Evolutionary conservation across 2,113 vertebrate genomes (phyloP).

Genomic region (Urocynchramus pylzowi): DNA sequence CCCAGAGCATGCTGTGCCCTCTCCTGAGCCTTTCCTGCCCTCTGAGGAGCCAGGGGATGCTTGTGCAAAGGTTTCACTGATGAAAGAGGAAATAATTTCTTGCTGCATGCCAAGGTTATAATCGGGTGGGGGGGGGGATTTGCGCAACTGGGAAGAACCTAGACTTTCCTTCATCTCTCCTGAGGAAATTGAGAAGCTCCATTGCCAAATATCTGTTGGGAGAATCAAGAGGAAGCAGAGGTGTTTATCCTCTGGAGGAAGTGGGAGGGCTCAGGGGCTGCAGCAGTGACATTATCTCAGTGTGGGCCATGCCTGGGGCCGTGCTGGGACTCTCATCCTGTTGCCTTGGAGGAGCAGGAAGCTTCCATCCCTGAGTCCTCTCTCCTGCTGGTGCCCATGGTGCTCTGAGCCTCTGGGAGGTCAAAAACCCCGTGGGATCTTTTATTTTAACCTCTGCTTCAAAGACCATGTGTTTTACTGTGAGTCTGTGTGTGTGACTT

Average conservation of each 20-base stretch:
- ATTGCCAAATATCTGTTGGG: constrained; percentile 52
- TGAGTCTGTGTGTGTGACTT: not conserved
- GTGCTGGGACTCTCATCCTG: constrained; percentile 48
- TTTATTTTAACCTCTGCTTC: constrained; percentile 8
- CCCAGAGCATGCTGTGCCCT: not conserved
- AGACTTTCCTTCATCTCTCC: constrained; percentile 35
- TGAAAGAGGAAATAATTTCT: not conserved
- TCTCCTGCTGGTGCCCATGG: not conserved
- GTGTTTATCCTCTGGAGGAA: constrained; percentile 52
- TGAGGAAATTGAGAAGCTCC: constrained; percentile 19
- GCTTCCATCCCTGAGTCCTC: not conserved
- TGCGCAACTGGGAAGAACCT: constrained; percentile 52
- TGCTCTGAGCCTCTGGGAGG: not conserved
- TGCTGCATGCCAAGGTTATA: constrained; percentile 7
- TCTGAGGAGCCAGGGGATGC: not conserved
- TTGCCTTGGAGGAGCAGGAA: constrained; percentile 39
- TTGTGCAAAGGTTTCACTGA: constrained; percentile 13
- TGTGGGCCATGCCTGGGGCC: not conserved
- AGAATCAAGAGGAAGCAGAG: constrained; percentile 61
- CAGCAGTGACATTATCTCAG: not conserved
- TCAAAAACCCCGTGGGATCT: not conserved
- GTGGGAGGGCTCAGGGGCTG: constrained; percentile 18
- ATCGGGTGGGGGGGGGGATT: not conserved
- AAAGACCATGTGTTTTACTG: not conserved
- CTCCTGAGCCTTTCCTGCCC: not conserved